A percentile compares a stretch with the other conserved stretches of the same genome.
Conservation (phyloP, 2,888 invertebrate genomes). For the Melieria omissa region DNA sequence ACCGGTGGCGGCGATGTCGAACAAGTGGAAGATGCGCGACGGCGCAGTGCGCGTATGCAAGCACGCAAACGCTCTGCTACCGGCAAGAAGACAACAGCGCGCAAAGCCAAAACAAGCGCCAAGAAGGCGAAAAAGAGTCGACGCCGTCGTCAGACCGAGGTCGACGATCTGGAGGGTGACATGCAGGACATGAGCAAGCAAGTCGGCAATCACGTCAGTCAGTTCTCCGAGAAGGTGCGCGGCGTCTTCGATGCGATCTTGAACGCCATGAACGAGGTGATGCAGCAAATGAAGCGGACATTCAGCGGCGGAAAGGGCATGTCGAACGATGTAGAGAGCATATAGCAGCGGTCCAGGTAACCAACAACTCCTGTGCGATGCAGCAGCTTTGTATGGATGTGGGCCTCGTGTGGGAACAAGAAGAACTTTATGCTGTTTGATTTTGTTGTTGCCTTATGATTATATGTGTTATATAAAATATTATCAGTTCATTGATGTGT, state of each 20-base stretch:
- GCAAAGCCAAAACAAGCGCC: conserved; percentile 43
- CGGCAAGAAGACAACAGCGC: conserved; percentile 35
- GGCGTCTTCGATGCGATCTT: conserved; percentile 46
- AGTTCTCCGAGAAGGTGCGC: conserved; percentile 45
- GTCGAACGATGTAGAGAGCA: background rate
- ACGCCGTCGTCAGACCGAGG: conserved; percentile 46
- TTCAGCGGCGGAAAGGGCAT: conserved; percentile 32
- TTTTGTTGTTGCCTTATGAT: no score
- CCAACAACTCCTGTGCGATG: background rate
- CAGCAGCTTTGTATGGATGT: background rate
- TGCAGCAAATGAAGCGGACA: conserved; percentile 47
- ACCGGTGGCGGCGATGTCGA: conserved; percentile 26
- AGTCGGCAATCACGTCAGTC: conserved; percentile 20
- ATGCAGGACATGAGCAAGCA: background rate
- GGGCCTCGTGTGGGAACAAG: background rate
- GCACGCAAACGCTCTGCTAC: conserved; percentile 26
- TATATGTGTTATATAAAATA: no score
- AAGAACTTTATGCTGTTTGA: no score
- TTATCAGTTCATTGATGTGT: no score
- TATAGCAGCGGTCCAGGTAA: background rate
- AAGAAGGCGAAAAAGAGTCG: conserved; percentile 29
- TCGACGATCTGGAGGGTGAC: conserved; percentile 40
- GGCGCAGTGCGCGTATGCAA: conserved; percentile 36
- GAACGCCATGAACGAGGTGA: conserved; percentile 44
- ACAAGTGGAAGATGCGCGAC: conserved; percentile 44